A percentile compares a stretch with the other conserved stretches of the same genome.
phyloP scores from a whole-genome alignment of 2,888 invertebrate genomes.

The Eristalinus aeneus region DNA sequence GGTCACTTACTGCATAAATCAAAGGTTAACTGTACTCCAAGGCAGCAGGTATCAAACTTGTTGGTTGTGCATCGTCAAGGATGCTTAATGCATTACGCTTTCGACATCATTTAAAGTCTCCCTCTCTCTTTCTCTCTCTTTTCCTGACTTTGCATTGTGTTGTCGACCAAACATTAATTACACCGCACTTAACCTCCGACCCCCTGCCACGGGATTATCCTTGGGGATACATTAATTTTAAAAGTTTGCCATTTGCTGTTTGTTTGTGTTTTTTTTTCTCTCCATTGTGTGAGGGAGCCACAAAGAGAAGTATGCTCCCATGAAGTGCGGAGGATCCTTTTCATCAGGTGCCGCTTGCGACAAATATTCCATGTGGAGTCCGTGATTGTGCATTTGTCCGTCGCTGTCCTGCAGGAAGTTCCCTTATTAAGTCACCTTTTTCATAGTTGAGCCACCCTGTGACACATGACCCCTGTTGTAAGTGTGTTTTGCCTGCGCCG shows the following conservation, averaged over 20 bases:
- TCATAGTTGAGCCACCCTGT: constrained; percentile 26
- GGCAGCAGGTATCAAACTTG: constrained; percentile 20
- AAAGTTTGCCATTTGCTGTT: constrained; percentile 49
- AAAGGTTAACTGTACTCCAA: constrained; percentile 48
- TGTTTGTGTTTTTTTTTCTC: constrained; percentile 16
- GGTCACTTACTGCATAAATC: constrained; percentile 59
- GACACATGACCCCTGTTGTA: constrained; percentile 16
- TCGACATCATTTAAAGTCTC: constrained; percentile 16
- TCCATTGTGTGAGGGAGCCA: constrained; percentile 30
- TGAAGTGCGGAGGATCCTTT: background rate
- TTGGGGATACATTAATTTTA: constrained; percentile 54
- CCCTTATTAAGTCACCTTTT: constrained; percentile 42
- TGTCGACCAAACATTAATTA: constrained; percentile 60
- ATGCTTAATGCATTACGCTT: constrained; percentile 62
- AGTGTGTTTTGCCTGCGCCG: background rate
- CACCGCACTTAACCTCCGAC: constrained; percentile 56
- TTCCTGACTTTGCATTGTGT: constrained; percentile 39
- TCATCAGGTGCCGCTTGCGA: constrained; percentile 48
- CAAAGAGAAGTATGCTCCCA: background rate
- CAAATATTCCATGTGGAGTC: constrained; percentile 49
- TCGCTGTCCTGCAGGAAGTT: background rate
- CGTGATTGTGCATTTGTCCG: constrained; percentile 28
- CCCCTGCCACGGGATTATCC: constrained; percentile 25
- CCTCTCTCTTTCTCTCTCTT: background rate
- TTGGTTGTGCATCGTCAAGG: constrained; percentile 22